Conservation (phyloP, 2,113 vertebrate genomes). For the Diadophis punctatus region DNA sequence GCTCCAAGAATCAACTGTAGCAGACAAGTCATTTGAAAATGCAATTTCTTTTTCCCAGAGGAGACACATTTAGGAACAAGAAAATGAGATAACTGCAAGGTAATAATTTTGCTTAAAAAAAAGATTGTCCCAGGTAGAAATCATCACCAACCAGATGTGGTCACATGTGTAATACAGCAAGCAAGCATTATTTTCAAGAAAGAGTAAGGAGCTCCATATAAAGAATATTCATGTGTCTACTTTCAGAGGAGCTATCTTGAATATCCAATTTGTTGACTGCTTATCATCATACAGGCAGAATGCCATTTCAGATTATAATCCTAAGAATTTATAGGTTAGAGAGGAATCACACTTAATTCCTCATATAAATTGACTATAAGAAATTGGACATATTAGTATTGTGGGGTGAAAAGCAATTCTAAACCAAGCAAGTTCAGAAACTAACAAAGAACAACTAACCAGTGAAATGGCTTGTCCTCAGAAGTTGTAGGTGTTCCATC, state of each 20-base stretch:
- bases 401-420: background rate
- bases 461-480: too few relatives aligned
- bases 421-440: background rate
- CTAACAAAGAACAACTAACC: background rate
- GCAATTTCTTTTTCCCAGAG: background rate
- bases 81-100: background rate
- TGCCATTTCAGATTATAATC: background rate
- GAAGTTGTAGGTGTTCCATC: background rate
- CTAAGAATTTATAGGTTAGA: background rate
- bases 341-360: too few relatives aligned
- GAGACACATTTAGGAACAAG: background rate
- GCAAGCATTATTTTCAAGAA: background rate
- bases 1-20: background rate
- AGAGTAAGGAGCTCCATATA: background rate
- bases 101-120: background rate
- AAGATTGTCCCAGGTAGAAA: background rate
- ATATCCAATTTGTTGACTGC: background rate
- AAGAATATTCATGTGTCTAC: background rate
- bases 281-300: background rate
- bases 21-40: background rate
- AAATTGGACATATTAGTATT: background rate
- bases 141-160: background rate
- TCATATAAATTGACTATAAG: background rate
- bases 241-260: background rate
- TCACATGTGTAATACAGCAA: background rate